Percentiles rank a stretch among this genome's conserved stretches.
Evolutionary conservation across 2,888 invertebrate genomes (phyloP).

Genomic region (Lissonota sp.): DNA sequence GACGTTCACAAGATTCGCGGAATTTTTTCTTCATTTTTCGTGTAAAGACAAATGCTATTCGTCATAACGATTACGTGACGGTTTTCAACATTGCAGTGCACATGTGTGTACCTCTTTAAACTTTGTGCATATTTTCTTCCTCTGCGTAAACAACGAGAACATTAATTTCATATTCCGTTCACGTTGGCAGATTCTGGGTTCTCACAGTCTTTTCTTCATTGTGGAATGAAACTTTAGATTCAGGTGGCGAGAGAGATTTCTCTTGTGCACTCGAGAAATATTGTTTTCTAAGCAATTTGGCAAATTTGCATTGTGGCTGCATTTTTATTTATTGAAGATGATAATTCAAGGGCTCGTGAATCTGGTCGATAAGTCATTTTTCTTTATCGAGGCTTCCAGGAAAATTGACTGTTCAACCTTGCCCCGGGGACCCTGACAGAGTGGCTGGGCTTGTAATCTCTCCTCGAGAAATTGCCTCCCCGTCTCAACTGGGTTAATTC

Average conservation of each 20-base stretch:
- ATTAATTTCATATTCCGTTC: constrained; percentile 38
- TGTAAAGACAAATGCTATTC: constrained; percentile 23
- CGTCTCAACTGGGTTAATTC: constrained; percentile 62
- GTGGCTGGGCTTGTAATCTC: constrained; percentile 49
- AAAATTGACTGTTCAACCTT: constrained; percentile 52
- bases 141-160: constrained; percentile 21
- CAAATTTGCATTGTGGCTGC: background rate
- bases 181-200: constrained; percentile 30
- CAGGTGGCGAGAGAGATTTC: background rate
- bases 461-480: constrained; percentile 46
- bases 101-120: constrained; percentile 10
- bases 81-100: constrained; percentile 25
- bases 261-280: background rate
- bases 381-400: constrained; percentile 32
- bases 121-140: constrained; percentile 4
- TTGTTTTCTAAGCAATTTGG: background rate
- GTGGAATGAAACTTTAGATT: background rate
- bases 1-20: background rate
- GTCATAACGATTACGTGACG: constrained; percentile 38
- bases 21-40: background rate
- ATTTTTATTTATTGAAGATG: constrained; percentile 15
- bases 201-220: too few relatives aligned
- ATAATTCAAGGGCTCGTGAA: constrained; percentile 22
- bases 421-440: constrained; percentile 48
- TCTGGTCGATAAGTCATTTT: constrained; percentile 43